Evolutionary conservation across 1,140 invertebrate genomes (phyloP).

Genomic region (Thrips palmi): DNA sequence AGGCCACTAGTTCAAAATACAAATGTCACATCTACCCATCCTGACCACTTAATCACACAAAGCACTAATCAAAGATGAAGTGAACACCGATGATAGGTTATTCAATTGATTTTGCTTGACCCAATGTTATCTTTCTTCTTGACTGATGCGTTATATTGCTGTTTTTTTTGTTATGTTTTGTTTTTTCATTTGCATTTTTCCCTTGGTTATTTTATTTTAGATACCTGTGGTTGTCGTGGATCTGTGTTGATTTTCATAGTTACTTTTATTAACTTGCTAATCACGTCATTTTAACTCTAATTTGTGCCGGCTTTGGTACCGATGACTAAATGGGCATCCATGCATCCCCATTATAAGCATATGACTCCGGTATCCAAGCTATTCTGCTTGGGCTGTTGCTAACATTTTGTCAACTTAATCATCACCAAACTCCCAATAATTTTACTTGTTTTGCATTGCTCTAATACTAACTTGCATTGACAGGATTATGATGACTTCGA

Average conservation of each 20-base stretch:
- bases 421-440: background rate
- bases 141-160: too few species aligned
- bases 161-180: too few species aligned
- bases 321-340: background rate
- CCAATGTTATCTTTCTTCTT: too few species aligned
- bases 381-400: background rate
- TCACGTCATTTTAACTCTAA: background rate
- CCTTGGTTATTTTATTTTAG: background rate
- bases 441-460: background rate
- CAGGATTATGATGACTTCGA: constrained; percentile 89
- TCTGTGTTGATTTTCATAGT: too few species aligned
- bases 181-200: background rate
- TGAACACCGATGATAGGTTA: too few species aligned
- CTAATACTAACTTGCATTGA: constrained; percentile 13
- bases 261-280: too few species aligned
- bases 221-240: background rate
- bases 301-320: background rate
- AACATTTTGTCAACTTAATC: background rate
- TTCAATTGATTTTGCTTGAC: too few species aligned
- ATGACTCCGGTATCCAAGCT: background rate
- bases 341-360: background rate
- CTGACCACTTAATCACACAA: too few species aligned
- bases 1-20: too few species aligned
- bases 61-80: too few species aligned
- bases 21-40: too few species aligned